Conservation (phyloP, 92 coral and sea anemone genomes). For the Isaurus tuberculatus region DNA sequence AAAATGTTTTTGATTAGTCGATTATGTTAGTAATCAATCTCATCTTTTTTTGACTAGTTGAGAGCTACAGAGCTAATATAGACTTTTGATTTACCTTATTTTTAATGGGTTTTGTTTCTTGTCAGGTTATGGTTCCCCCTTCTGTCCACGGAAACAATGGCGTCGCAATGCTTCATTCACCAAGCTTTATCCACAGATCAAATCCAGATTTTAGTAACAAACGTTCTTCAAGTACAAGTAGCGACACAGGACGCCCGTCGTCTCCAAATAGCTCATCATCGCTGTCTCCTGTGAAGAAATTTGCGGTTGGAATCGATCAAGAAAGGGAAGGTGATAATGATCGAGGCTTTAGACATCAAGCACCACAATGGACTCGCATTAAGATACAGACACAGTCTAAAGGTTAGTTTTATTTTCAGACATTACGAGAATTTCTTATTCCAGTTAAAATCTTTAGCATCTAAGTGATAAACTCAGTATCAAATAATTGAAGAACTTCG, state of each 20-base stretch:
- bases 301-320: conserved; percentile 68
- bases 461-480: too few species aligned
- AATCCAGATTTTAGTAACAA: conserved; percentile 70
- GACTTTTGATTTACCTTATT: background rate
- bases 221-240: conserved; percentile 74
- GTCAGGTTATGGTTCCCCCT: conserved; percentile 84
- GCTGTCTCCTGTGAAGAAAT: conserved; percentile 91
- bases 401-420: conserved; percentile 65
- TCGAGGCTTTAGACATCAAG: conserved; percentile 62
- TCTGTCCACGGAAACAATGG: conserved; percentile 98
- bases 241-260: conserved; percentile 68
- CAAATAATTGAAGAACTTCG: too few species aligned
- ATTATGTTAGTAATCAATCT: too few species aligned
- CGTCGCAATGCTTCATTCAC: conserved; percentile 87
- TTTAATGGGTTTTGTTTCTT: background rate
- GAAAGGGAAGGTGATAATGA: conserved; percentile 55
- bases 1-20: too few species aligned
- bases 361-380: conserved; percentile 84
- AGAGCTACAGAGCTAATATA: background rate
- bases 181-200: conserved; percentile 72
- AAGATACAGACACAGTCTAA: conserved; percentile 90
- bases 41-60: too few species aligned
- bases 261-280: conserved; percentile 80
- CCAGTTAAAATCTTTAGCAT: too few species aligned
- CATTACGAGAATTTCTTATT: too few species aligned